Base-by-base conservation (phyloP, 1,140 invertebrate species). In the Drosophila kohkoa region DNA sequence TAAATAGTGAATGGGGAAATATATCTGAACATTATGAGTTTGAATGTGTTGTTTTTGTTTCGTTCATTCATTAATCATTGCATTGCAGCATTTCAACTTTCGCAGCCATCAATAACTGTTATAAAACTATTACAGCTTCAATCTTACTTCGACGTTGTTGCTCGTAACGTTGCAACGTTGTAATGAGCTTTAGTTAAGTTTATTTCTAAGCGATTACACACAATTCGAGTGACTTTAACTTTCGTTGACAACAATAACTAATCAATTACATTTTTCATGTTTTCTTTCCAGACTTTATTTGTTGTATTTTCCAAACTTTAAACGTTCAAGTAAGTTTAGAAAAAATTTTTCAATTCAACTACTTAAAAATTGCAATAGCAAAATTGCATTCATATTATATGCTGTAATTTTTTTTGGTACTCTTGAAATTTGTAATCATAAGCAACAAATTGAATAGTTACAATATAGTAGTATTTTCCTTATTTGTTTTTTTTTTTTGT, bases 81-180 rank as follows among this genome's bases (percentile, higher is more conserved):
- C n/a, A 25, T 25, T 64, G 51, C 49, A n/a, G 13, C 46, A 63
- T 8, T 10, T 16, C 38, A 46, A 46, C 28, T 59, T 28, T 30
- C n/a, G 1, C 13, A 32, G 57, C 46, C 64, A 67, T 67, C 52
- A 67, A 67, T 67, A 67, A 67, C 25, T 15, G 41, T 67, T 67
- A 67, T 32, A 57, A 57, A 67, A 67, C 64, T 46, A 67, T 67
- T 57, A 67, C 11, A 32, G 11, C 20, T 3, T 1, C 15, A 25
- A 3, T 43, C 5, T 28, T 59, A 5, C 20, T 35, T 3, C 5
- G 1, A 25, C 3, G 20, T 0, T 25, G 20, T 25, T 25, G 20
- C 4, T 25, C 20, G 20, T 25, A 3, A 25, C 11, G 4, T 25
- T 48, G 10, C 32, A 38, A 38, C 51, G 7, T 25, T 15, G 43